A percentile compares a stretch with the other conserved stretches of the same genome.
Evolutionary conservation across 2,113 vertebrate genomes (phyloP).

Genomic region (Columba livia): DNA sequence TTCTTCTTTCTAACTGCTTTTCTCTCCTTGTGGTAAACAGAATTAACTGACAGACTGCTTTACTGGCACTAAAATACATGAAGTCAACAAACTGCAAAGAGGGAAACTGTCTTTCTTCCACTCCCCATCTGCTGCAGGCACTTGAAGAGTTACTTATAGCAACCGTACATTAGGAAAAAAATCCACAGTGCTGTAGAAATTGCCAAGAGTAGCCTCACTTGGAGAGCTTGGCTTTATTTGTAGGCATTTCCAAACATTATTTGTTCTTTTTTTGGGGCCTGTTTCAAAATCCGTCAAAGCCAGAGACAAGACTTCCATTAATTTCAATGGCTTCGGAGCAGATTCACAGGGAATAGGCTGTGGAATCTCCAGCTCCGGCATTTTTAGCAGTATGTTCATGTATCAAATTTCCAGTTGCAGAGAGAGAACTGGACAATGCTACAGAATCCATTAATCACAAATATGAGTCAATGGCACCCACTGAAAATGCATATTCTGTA

Average conservation of each 20-base stretch:
- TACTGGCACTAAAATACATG: background rate
- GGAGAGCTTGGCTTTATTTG: slow-evolving; percentile 24
- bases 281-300: background rate
- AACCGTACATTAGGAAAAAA: slow-evolving; percentile 36
- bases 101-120: slow-evolving; percentile 15
- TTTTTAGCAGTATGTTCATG: background rate
- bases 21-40: background rate
- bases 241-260: slow-evolving; percentile 26
- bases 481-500: background rate
- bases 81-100: slow-evolving; percentile 18
- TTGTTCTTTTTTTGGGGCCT: slow-evolving; percentile 12
- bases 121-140: slow-evolving; percentile 36
- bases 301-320: slow-evolving; percentile 17
- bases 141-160: slow-evolving; percentile 49
- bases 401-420: background rate
- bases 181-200: slow-evolving; percentile 22
- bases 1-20: slow-evolving; percentile 5
- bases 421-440: background rate
- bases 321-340: background rate
- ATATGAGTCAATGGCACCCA: background rate
- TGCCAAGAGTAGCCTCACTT: background rate
- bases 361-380: background rate
- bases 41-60: slow-evolving; percentile 9
- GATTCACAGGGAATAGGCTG: background rate
- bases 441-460: background rate